A percentile compares a stretch with the other conserved stretches of the same genome.
phyloP scores from a whole-genome alignment of 1,140 invertebrate genomes.

The Solenopsis fugax region DNA sequence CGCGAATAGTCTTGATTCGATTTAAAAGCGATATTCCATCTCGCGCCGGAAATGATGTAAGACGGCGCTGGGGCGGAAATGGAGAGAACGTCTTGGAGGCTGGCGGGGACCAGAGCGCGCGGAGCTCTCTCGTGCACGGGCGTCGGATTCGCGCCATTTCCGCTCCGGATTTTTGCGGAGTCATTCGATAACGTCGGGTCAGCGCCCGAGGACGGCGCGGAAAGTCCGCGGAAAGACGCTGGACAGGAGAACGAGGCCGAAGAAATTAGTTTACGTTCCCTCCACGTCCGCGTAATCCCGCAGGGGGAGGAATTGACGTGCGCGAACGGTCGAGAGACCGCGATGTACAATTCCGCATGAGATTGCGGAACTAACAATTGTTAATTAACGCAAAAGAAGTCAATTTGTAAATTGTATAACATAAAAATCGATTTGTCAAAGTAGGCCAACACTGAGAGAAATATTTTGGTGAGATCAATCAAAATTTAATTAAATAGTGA shows the following conservation, averaged over 20 bases:
- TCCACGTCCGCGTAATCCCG: background rate
- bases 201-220: conserved; percentile 13
- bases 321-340: background rate
- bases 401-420: background rate
- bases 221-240: conserved; percentile 14
- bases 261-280: conserved; percentile 45
- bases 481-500: no score
- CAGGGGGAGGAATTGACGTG: background rate
- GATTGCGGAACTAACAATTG: background rate
- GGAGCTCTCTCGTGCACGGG: conserved; percentile 41
- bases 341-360: background rate
- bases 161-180: conserved; percentile 72
- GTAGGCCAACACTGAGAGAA: no score
- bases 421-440: background rate
- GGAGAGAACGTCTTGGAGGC: conserved; percentile 84
- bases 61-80: conserved; percentile 84
- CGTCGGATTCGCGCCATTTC: conserved; percentile 75
- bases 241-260: conserved; percentile 16
- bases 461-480: no score
- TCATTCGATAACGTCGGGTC: conserved; percentile 72
- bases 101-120: conserved; percentile 26
- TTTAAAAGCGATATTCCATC: conserved; percentile 87
- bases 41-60: conserved; percentile 85
- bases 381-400: background rate
- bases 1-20: conserved; percentile 87